A percentile compares a stretch with the other conserved stretches of the same genome.
Conservation (phyloP, 2,888 invertebrate genomes). For the Orchesella flavescens region DNA sequence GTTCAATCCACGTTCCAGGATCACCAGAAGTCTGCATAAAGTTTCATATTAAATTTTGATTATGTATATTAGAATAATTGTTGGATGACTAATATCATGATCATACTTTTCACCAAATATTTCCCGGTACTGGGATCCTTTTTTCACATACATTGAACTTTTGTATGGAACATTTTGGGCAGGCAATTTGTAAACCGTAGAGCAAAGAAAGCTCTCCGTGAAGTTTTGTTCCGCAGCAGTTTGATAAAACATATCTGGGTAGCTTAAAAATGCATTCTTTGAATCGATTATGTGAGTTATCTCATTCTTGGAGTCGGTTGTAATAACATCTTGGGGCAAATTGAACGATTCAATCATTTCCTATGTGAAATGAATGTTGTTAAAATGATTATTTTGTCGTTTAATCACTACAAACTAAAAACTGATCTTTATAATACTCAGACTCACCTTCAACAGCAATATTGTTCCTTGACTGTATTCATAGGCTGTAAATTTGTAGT, state of each 20-base stretch:
- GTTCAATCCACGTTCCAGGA: slow-evolving; percentile 63
- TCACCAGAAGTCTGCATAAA: slow-evolving; percentile 40
- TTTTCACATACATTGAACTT: slow-evolving; percentile 64
- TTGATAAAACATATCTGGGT: slow-evolving; percentile 62
- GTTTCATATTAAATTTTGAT: neutral
- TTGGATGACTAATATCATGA: no score
- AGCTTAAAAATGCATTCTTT: slow-evolving; percentile 51
- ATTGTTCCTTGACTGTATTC: slow-evolving; percentile 47
- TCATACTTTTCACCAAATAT: slow-evolving; percentile 62
- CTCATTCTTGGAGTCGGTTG: slow-evolving; percentile 50
- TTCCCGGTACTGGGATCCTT: slow-evolving; percentile 61
- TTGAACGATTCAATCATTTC: slow-evolving; percentile 34
- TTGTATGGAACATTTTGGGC: slow-evolving; percentile 51
- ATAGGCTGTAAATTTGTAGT: slow-evolving; percentile 58
- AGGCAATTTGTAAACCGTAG: slow-evolving; percentile 28
- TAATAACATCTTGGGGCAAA: slow-evolving; percentile 38
- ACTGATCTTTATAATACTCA: neutral
- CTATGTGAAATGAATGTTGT: slow-evolving; percentile 14
- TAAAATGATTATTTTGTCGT: neutral
- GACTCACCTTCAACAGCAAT: slow-evolving; percentile 38
- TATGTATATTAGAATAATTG: no score
- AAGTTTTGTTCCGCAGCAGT: slow-evolving; percentile 59
- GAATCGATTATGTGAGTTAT: slow-evolving; percentile 47
- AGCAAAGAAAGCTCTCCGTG: slow-evolving; percentile 53
- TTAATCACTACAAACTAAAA: neutral